Conservation (phyloP, 2,888 invertebrate species). For the Apomyelois bistriatella region DNA sequence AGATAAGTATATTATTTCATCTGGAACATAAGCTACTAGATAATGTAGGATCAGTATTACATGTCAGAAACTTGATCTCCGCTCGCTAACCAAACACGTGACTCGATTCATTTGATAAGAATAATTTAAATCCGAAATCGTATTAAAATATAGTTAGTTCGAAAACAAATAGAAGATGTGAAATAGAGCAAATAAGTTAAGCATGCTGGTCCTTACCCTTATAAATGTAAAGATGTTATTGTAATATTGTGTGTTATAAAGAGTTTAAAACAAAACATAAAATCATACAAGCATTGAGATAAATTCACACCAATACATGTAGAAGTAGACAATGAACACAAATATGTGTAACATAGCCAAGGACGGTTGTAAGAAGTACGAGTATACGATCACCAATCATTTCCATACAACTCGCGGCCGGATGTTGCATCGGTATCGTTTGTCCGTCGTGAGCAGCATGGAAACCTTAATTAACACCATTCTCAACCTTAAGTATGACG, state of each 20-base stretch:
- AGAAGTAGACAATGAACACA: too few species aligned
- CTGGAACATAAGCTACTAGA: conserved; percentile 1
- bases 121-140: too few species aligned
- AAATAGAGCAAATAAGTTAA: too few species aligned
- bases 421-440: conserved; percentile 58
- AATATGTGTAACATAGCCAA: conserved; percentile 51
- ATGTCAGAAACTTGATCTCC: neutral
- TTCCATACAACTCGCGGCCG: conserved; percentile 65
- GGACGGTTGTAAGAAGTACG: conserved; percentile 45
- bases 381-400: conserved; percentile 42
- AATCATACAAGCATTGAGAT: too few species aligned
- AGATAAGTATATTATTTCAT: neutral
- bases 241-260: neutral
- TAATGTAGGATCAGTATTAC: conserved; percentile 4
- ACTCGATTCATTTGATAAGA: neutral
- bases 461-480: conserved; percentile 27
- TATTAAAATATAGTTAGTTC: too few species aligned
- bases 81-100: neutral
- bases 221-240: too few species aligned
- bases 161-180: too few species aligned
- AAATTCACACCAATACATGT: too few species aligned
- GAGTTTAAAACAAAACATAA: too few species aligned
- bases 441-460: conserved; percentile 54
- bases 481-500: neutral
- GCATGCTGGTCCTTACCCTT: too few species aligned